Conservation (phyloP, 1,140 invertebrate genomes). For the Arctopsyche grandis region DNA sequence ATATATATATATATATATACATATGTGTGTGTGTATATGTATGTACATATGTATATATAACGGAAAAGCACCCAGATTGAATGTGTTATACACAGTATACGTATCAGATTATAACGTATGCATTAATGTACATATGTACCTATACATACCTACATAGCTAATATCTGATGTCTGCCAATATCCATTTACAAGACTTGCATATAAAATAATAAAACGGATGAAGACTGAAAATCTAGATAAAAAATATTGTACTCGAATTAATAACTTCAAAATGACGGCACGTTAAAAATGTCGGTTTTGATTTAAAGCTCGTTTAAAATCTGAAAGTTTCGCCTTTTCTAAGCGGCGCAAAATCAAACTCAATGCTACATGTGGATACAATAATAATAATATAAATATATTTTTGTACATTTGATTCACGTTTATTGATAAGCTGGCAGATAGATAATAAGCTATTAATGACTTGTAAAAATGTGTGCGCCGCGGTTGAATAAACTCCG, state of each 20-base stretch:
- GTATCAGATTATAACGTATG: conserved; percentile 1
- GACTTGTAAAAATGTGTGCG: not conserved
- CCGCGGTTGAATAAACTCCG: not conserved
- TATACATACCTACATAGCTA: not conserved
- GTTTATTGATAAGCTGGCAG: conserved; percentile 18
- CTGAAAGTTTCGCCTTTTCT: conserved; percentile 11
- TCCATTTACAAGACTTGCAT: not conserved
- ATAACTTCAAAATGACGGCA: too few relatives aligned
- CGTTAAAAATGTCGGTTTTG: not conserved
- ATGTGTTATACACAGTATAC: not conserved
- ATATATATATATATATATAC: not conserved
- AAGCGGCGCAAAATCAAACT: too few relatives aligned
- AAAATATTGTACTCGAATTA: too few relatives aligned
- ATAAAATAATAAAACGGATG: too few relatives aligned
- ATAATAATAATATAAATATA: not conserved
- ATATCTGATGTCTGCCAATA: conserved; percentile 15
- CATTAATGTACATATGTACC: too few relatives aligned
- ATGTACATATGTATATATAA: not conserved
- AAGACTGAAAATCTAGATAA: too few relatives aligned
- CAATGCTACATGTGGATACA: too few relatives aligned
- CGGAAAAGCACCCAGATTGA: not conserved
- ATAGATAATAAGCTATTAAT: conserved; percentile 9
- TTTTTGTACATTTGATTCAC: conserved; percentile 2
- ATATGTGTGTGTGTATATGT: not conserved
- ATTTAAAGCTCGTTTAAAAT: not conserved